Evolutionary conservation across 2,888 invertebrate species (phyloP), one percentile per base, ranked within the genome.

Genomic region (Atrina japonica): DNA sequence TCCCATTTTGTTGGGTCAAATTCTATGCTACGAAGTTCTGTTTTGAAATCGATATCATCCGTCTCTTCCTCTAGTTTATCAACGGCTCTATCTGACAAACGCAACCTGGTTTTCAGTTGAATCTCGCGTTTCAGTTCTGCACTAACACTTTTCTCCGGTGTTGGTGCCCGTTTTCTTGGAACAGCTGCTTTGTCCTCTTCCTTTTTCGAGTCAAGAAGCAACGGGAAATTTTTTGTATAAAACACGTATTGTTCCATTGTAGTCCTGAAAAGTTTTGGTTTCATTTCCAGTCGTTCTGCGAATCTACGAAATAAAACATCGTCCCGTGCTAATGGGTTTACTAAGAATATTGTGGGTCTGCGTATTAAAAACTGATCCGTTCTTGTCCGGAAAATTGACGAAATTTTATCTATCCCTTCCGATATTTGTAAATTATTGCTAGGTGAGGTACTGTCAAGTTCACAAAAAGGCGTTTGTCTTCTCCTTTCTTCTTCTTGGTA

Each of bases 71-170:
- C 58, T 11, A 66, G 40, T 18, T 25, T 21, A 25, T 66, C 40
- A n/a, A 66, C 18, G 11, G 56, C 50, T 9, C 29, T 43, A 47
- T 58, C 30, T 5, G 49, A 25, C 27, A 58, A 11, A 11, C 47
- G 30, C 9, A 66, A 40, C 21, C 58, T 45, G 18, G n/a, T 40
- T 40, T 56, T 66, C 11, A 66, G n/a, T n/a, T 30, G 23, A 29
- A 66, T 66, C 14, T 58, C 66, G 18, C 58, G 58, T 47, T 66
- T 66, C 29, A 66, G 23, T 58, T 66, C 58, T 23, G 66, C 58
- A 11, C 21, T 9, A 11, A 58, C n/a, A 23, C 18, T 47, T 6
- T 47, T 47, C 58, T 58, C 58, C 5, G 58, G 66, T 5, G 58
- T 35, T 40, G 55, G 49, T 11, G 58, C 49, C n/a, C 58, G 58